Conservation (phyloP, 2,113 vertebrate species). For the Halichoerus grypus region DNA sequence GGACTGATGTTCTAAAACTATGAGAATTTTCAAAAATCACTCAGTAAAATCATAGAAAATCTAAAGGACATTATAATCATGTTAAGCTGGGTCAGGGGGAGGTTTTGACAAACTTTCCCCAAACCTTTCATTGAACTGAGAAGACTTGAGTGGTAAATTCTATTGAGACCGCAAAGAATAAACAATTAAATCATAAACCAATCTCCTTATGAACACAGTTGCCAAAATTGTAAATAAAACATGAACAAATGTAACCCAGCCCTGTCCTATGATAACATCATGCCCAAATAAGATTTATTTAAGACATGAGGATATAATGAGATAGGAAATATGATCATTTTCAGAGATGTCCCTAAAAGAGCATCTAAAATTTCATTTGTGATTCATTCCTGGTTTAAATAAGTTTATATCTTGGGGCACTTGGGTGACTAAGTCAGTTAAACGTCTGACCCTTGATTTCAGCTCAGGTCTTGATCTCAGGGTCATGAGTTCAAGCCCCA, state of each 20-base stretch:
- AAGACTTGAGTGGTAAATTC: background rate
- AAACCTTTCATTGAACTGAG: background rate
- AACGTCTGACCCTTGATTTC: background rate
- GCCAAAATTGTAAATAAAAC: background rate
- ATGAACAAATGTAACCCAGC: background rate
- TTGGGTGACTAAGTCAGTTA: background rate
- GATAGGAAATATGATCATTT: constrained; percentile 1
- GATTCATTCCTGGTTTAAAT: constrained; percentile 11
- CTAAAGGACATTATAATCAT: background rate
- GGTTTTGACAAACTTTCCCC: background rate
- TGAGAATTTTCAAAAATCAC: background rate
- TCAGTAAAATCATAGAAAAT: background rate
- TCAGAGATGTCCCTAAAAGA: background rate
- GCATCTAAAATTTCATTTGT: background rate
- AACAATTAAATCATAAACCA: background rate
- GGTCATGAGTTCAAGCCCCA: background rate
- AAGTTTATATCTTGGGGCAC: background rate
- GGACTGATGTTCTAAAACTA: background rate
- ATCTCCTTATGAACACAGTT: background rate
- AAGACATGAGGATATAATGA: background rate
- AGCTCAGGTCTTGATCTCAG: background rate
- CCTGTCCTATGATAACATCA: background rate
- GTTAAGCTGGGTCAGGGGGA: background rate
- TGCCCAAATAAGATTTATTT: background rate
- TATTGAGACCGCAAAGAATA: background rate